These are phyloP conservation scores for Grapholita molesta DNA, from an alignment of 1,140 invertebrate genomes.

Conservation along the genomic window DNA sequence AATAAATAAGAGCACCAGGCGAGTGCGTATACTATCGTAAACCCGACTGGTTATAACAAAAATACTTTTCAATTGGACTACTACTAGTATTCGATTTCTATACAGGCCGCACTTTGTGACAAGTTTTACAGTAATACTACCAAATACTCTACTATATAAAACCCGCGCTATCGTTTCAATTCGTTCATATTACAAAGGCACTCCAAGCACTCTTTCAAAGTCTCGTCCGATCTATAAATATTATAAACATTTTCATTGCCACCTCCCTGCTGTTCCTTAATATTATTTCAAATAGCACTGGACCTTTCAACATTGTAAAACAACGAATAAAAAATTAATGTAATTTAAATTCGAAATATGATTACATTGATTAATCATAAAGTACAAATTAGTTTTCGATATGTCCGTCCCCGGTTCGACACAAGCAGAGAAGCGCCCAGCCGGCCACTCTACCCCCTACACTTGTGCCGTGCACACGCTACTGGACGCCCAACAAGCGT, in stretches of 20 bases:
- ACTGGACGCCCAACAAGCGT: background rate
- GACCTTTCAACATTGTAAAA: background rate
- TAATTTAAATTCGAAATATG: background rate
- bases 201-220: constrained; percentile 29
- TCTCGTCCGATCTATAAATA: constrained; percentile 21
- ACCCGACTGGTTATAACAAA: constrained; percentile 1
- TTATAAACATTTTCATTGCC: constrained; percentile 38
- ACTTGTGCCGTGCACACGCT: background rate
- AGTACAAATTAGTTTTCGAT: background rate
- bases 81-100: constrained; percentile 20
- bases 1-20: constrained; percentile 12
- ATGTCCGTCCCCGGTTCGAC: background rate
- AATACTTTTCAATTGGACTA: constrained; percentile 13
- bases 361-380: background rate
- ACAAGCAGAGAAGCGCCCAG: background rate
- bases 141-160: constrained; percentile 27
- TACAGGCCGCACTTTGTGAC: constrained; percentile 26
- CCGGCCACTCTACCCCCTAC: background rate
- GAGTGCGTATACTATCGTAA: background rate
- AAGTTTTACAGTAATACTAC: constrained; percentile 35
- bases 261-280: constrained; percentile 32
- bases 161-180: constrained; percentile 25
- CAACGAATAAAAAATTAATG: background rate
- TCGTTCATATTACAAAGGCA: constrained; percentile 36
- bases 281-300: constrained; percentile 33